Conservation (phyloP, 2,113 vertebrate species). For the Pygoscelis adeliae region DNA sequence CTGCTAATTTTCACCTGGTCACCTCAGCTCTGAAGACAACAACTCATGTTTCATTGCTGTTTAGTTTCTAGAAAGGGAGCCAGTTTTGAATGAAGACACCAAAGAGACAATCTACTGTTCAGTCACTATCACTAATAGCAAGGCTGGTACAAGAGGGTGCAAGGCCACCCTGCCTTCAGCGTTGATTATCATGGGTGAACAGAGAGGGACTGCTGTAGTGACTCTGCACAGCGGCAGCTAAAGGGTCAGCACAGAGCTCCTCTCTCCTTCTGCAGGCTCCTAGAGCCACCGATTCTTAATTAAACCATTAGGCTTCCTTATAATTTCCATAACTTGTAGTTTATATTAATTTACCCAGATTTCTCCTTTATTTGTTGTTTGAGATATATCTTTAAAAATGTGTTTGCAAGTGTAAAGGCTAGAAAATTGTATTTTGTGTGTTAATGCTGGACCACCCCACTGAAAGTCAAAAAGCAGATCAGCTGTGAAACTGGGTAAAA, state of each 20-base stretch:
- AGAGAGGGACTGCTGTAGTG: neutral
- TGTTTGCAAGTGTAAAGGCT: neutral
- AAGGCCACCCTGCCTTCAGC: neutral
- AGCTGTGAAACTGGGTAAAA: neutral
- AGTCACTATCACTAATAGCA: neutral
- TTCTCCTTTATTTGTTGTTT: neutral
- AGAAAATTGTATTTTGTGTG: neutral
- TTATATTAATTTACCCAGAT: neutral
- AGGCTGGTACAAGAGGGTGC: neutral
- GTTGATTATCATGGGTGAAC: fast-evolving
- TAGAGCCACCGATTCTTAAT: neutral
- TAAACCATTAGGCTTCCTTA: neutral
- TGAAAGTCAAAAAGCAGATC: neutral
- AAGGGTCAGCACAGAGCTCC: neutral
- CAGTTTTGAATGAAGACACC: neutral
- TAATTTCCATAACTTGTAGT: neutral
- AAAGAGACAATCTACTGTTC: neutral
- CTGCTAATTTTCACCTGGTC: neutral
- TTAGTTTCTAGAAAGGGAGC: neutral
- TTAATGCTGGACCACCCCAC: neutral
- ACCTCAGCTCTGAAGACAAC: neutral
- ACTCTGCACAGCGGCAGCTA: neutral
- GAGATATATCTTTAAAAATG: neutral
- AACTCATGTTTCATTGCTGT: neutral
- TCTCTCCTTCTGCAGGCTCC: neutral